Evolutionary conservation across 1,140 invertebrate genomes (phyloP).

Genomic region (Periplaneta americana): DNA sequence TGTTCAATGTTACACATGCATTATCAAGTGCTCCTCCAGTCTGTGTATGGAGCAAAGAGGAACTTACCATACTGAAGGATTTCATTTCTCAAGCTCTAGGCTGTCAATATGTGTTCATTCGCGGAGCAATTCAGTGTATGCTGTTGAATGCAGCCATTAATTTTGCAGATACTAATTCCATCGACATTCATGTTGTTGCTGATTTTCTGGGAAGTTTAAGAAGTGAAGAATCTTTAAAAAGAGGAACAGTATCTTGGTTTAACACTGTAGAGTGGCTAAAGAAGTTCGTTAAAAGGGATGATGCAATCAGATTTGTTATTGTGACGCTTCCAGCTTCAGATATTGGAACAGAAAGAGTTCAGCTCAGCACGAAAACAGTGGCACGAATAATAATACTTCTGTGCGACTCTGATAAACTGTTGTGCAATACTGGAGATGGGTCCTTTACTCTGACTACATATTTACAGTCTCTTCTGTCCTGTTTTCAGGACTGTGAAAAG

Average conservation of each 20-base stretch:
- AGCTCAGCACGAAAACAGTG: not conserved
- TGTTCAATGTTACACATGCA: conserved; percentile 32
- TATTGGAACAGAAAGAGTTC: not conserved
- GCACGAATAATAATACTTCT: conserved; percentile 13
- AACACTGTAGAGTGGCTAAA: conserved; percentile 20
- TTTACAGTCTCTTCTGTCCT: not conserved
- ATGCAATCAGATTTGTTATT: not conserved
- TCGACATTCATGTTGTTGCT: conserved; percentile 6
- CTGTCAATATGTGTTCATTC: conserved; percentile 25
- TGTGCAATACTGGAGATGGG: not conserved
- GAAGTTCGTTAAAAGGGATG: conserved; percentile 8
- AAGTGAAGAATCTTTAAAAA: conserved; percentile 20
- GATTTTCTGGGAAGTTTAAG: conserved; percentile 18
- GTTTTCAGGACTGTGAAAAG: not conserved
- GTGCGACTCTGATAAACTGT: conserved; percentile 6
- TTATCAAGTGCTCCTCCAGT: conserved; percentile 19
- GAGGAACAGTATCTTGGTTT: conserved; percentile 21
- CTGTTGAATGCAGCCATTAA: conserved; percentile 21
- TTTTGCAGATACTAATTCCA: conserved; percentile 6
- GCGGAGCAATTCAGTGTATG: conserved; percentile 26
- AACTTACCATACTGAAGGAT: conserved; percentile 17
- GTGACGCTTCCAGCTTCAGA: not conserved
- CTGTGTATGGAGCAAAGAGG: conserved; percentile 10
- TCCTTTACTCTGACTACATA: not conserved
- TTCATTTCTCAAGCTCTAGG: conserved; percentile 22